Evolutionary conservation across 2,113 vertebrate genomes (phyloP).

Genomic region (Hippopotamus amphibius): DNA sequence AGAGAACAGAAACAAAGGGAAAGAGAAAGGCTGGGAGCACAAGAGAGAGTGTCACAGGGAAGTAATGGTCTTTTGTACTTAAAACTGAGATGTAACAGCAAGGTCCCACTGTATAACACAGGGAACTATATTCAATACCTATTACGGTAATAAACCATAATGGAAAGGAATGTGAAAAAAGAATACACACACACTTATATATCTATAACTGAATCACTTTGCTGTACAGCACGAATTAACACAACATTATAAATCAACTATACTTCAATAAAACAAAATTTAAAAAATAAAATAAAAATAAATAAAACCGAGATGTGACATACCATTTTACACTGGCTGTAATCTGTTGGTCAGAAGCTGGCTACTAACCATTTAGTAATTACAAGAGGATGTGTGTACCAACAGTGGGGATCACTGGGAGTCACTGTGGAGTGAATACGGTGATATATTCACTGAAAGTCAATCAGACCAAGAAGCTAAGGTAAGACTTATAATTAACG

Average conservation of each 20-base stretch:
- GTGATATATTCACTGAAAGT: not conserved
- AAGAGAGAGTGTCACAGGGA: not conserved
- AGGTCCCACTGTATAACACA: not conserved
- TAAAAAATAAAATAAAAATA: not conserved
- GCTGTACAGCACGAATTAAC: not conserved
- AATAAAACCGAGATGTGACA: not conserved
- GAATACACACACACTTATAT: not conserved
- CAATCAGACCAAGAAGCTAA: not conserved
- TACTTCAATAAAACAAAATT: not conserved
- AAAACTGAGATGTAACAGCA: not conserved
- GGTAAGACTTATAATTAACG: not conserved
- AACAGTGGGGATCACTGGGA: not conserved
- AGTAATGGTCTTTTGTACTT: not conserved
- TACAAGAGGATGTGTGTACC: not conserved
- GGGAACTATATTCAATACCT: not conserved
- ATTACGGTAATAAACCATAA: not conserved
- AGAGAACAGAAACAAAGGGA: not conserved
- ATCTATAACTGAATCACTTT: not conserved
- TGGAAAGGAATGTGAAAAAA: not conserved
- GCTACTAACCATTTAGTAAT: not conserved
- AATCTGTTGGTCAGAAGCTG: not conserved
- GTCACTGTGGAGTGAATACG: not conserved
- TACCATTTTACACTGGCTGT: not conserved
- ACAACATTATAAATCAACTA: not conserved
- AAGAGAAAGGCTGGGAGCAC: not conserved